Base-by-base conservation (phyloP, 1,140 invertebrate species). In the Rhagoletis zephyria region DNA sequence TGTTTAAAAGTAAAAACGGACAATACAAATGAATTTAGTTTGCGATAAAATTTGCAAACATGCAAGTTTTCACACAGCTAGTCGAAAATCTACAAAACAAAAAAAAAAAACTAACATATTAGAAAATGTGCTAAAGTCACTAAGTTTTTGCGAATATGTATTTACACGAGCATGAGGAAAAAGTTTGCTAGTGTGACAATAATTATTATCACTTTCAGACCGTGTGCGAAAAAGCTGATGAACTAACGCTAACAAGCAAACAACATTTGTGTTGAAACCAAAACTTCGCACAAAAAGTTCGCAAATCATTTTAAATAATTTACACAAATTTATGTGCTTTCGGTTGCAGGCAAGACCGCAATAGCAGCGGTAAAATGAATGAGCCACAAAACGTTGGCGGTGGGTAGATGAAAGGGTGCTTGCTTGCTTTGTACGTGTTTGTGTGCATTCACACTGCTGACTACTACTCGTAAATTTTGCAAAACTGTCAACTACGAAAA, bases 401-500 rank as follows among this genome's bases (percentile, higher is more conserved):
- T 30, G 30, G 30, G 30, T 30, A 30, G 30, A 30, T 30, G 30
- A 30, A 0, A 30, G 30, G 30, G 30, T 67, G 19, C 12, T 7
- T 67, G 40, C 67, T 4, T 9, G 45, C n/a, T 74, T 16, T 16
- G 16, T 40, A 67, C 64, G 40, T 67, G 4, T 6, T 30, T 3
- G 42, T 81, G 42, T 30, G n/a, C 3, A 51, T 9, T 56, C 42
- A 2, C 6, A 19, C 5, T 48, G 74, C n/a, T 56, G 16, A 59
- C n/a, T 3, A 59, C n/a, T 3, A 81, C 48, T 81, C 48, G 42
- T 81, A 81, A 30, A 56, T 56, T 64, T 56, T 51, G 48, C 14
- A 81, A 81, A 81, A 81, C 74, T 81, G 74, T 81, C 74, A 81
- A 19, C 48, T n/a, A 56, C 74, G 56, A 81, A 74, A 30, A 81